These are phyloP conservation scores for Muscicapa adusta DNA, from an alignment of 2,113 vertebrate genomes.

Conservation along the genomic window DNA sequence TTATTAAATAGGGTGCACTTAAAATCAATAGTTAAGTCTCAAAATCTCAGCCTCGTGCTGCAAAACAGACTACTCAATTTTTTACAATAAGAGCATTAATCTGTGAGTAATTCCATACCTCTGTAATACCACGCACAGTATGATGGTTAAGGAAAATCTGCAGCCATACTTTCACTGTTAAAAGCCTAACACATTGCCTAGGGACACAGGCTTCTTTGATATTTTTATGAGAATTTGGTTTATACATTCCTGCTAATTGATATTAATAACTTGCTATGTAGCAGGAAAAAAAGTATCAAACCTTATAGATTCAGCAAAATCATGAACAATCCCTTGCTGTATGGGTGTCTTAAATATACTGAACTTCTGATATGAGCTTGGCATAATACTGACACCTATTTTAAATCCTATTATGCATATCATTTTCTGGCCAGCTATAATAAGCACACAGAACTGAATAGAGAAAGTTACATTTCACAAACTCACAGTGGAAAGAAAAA, in stretches of 20 bases:
- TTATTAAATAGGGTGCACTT: background rate
- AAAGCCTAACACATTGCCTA: background rate
- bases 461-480: conserved; percentile 20
- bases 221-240: conserved; percentile 8
- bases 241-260: conserved; percentile 2
- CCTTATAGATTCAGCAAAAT: background rate
- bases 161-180: background rate
- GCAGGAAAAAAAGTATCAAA: background rate
- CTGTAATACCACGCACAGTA: background rate
- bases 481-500: background rate
- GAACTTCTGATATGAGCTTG: background rate
- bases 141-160: background rate
- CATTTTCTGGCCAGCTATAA: background rate
- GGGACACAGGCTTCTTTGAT: background rate
- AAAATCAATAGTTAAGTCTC: background rate
- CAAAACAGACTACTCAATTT: background rate
- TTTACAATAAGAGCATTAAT: background rate
- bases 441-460: conserved; percentile 3
- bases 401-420: conserved; percentile 11
- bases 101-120: background rate
- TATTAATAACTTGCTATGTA: background rate
- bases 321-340: background rate
- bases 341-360: background rate
- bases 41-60: background rate
- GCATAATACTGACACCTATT: background rate